These are phyloP conservation scores for Atopsyche davidsoni DNA, from an alignment of 1,140 invertebrate species.

Conservation along the genomic window DNA sequence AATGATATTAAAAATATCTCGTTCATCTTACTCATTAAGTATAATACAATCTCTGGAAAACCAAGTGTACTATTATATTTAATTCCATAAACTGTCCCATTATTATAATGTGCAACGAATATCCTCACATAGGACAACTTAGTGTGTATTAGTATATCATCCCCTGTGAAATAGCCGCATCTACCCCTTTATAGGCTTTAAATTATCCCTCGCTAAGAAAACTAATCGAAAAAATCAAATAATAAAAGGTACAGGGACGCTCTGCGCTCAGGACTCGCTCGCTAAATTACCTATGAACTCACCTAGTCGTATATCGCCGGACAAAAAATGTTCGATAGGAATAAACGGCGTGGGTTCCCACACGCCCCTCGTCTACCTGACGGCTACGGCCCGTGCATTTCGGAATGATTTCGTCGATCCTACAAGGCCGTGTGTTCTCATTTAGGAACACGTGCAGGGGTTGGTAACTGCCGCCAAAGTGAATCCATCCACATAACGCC, in stretches of 20 bases:
- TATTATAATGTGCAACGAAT: too few species aligned
- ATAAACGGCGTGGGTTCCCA: slow-evolving; percentile 9
- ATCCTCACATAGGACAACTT: background rate
- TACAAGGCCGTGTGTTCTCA: slow-evolving; percentile 6
- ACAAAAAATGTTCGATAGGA: slow-evolving; percentile 5
- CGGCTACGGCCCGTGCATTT: background rate
- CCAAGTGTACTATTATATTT: too few species aligned
- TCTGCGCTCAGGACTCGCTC: background rate
- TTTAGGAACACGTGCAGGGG: background rate
- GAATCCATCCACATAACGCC: background rate
- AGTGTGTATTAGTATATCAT: too few species aligned
- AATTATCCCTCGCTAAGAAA: slow-evolving; percentile 1
- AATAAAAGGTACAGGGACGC: slow-evolving; percentile 6
- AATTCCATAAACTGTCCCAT: too few species aligned
- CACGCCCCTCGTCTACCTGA: slow-evolving; percentile 9
- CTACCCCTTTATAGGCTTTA: background rate
- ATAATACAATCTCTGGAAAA: too few species aligned
- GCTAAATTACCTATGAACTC: slow-evolving; percentile 8
- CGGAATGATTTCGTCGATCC: background rate
- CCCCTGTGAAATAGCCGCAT: background rate
- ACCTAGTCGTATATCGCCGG: background rate
- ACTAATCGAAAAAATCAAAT: slow-evolving; percentile 8
- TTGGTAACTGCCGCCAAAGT: background rate
- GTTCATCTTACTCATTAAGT: too few species aligned
- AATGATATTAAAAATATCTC: too few species aligned